A percentile compares a stretch with the other conserved stretches of the same genome.
These are phyloP conservation scores for Sturnira hondurensis DNA, from an alignment of 2,113 vertebrate genomes.

Conservation along the genomic window DNA sequence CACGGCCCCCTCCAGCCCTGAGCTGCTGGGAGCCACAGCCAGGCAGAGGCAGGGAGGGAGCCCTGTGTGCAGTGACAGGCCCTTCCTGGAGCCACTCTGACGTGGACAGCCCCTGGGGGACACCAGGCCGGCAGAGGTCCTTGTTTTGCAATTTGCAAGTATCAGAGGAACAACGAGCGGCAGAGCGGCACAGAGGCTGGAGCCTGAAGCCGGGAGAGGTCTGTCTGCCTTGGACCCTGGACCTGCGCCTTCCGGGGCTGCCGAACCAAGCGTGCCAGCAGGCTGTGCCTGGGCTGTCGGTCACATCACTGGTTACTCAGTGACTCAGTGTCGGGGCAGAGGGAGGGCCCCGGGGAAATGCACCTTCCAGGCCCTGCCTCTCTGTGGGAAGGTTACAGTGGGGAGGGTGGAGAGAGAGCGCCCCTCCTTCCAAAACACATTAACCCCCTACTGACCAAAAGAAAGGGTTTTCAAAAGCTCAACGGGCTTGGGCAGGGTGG, in stretches of 20 bases:
- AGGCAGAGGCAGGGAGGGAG: fast-evolving
- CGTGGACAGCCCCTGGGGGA: background rate
- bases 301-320: background rate
- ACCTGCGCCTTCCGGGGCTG: fast-evolving
- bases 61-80: fast-evolving
- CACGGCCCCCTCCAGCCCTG: background rate
- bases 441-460: slow-evolving; percentile 19
- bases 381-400: too few species aligned
- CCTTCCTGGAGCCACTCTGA: background rate
- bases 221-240: fast-evolving
- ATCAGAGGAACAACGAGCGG: background rate
- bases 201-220: background rate
- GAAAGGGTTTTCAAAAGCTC: background rate
- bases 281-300: background rate
- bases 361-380: background rate
- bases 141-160: background rate
- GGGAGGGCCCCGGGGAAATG: background rate
- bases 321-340: background rate
- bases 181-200: fast-evolving
- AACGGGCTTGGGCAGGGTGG: background rate
- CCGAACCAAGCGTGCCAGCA: background rate
- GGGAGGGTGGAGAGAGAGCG: too few species aligned
- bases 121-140: background rate
- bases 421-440: background rate
- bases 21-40: too few species aligned